phyloP scores from a whole-genome alignment of 2,113 vertebrate genomes.

The Neodontobutis hainanensis region DNA sequence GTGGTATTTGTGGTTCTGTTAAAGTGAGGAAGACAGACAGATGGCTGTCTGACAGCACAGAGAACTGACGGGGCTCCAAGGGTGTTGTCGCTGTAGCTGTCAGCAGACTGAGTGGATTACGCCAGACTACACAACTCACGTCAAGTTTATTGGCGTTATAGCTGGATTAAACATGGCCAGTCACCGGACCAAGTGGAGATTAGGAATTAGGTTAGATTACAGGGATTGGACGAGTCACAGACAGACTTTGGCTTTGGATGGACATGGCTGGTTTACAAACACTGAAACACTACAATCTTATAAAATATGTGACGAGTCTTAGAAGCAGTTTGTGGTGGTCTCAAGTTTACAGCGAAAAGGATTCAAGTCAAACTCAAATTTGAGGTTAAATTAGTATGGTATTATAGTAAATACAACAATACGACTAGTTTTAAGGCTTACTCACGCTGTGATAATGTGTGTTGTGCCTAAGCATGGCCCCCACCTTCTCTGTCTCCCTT shows the following conservation, averaged over 20 bases:
- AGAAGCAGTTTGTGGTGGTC: too few species aligned
- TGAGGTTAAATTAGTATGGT: too few species aligned
- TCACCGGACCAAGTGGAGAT: conserved; percentile 58
- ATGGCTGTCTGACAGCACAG: conserved; percentile 45
- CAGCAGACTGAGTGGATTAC: conserved; percentile 66
- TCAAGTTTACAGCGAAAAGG: too few species aligned
- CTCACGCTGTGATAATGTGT: too few species aligned
- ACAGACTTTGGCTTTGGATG: conserved; percentile 27
- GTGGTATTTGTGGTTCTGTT: conserved; percentile 3
- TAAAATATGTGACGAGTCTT: background rate
- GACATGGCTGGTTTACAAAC: background rate
- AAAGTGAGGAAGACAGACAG: conserved; percentile 30
- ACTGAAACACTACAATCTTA: background rate
- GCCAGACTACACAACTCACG: conserved; percentile 37
- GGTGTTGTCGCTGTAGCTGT: conserved; percentile 56
- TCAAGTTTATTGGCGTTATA: conserved; percentile 51
- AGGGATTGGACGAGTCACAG: conserved; percentile 23
- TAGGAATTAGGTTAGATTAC: conserved; percentile 67
- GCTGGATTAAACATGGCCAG: conserved; percentile 60
- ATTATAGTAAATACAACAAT: too few species aligned
- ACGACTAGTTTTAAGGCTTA: too few species aligned
- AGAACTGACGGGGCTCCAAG: conserved; percentile 26
- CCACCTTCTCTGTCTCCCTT: too few species aligned
- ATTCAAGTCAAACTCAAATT: too few species aligned
- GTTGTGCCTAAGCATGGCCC: too few species aligned